Evolutionary conservation across 2,888 invertebrate species (phyloP), one percentile per base, ranked within the genome.

Genomic region (Aphidius colemani): DNA sequence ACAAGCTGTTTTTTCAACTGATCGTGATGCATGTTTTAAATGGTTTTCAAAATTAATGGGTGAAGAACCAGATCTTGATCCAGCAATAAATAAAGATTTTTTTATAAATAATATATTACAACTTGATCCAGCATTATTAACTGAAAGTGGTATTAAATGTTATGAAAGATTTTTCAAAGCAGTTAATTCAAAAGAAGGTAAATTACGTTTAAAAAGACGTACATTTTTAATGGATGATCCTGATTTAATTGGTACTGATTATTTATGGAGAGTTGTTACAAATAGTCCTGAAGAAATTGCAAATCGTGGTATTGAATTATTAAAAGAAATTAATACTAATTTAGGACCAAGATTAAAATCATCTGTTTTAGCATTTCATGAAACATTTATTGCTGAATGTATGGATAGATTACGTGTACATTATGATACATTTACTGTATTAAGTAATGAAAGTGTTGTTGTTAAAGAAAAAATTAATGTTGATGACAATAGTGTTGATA

Each of bases 41-140:
- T 98, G 98, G 98, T 98, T 97, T 85, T 95, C 96, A 48, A 97
- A 97, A 84, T 84, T 96, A 46, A 95, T 96, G 95, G 94, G 94
- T 13, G 97, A 97, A 73, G 97, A 98, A 79, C 96, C 97, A 1
- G 98, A 98, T 83, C 84, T 98, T 61, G 98, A 98, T 84, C 97
- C 97, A 1, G 95, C 95, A 72, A 95, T 97, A 63, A 96, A 95
- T 77, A 89, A 93, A 80, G 95, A 95, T 82, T 98, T 98, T 85
- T 98, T 98, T 85, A 94, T 96, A 83, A 91, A 92, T 75, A 96
- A 97, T 79, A 92, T 98, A 72, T 87, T 98, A 72, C 94, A 94
- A 78, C 86, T 98, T 74, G 93, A 97, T 83, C 96, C 98, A 2
- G 89, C 91, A 71, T 85, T 96, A 71, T 85, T 98, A 51, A 96